A percentile compares a stretch with the other conserved stretches of the same genome.
These are phyloP conservation scores for Anser brachyrhynchus DNA, from an alignment of 2,113 vertebrate genomes.

Conservation along the genomic window DNA sequence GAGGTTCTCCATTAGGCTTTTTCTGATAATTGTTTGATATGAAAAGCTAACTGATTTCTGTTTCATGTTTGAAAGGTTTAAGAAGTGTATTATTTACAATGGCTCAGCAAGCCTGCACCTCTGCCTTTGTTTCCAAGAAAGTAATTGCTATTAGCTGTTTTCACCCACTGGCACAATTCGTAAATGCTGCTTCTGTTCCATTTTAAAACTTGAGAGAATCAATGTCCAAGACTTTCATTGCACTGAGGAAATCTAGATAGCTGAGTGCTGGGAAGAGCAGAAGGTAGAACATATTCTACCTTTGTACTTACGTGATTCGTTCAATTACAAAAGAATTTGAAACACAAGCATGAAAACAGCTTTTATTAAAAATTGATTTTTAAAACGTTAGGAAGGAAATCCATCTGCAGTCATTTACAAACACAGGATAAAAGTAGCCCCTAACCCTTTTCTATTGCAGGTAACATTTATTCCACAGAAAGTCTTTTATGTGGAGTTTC, in stretches of 20 bases:
- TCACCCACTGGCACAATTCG: not conserved
- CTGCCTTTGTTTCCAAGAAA: not conserved
- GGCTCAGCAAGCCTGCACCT: not conserved
- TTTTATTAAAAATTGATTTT: not conserved
- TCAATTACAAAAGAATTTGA: not conserved
- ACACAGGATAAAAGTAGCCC: not conserved
- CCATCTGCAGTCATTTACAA: not conserved
- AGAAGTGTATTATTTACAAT: not conserved
- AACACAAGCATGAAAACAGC: not conserved
- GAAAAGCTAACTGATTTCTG: not conserved
- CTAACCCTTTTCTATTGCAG: not conserved
- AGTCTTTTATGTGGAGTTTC: not conserved
- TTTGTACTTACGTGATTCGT: not conserved
- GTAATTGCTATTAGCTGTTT: not conserved
- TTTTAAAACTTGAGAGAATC: not conserved
- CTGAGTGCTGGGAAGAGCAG: not conserved
- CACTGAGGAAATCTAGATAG: not conserved
- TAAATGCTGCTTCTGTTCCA: not conserved
- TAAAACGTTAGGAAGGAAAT: not conserved
- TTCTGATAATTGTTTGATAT: not conserved
- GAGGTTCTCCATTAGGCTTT: not conserved
- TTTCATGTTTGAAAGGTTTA: not conserved
- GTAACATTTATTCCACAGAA: not conserved
- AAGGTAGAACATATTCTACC: not conserved
- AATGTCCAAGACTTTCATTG: not conserved